These are phyloP conservation scores for Sebastes matsubarae DNA, from an alignment of 2,797 vertebrate species.

Conservation along the genomic window DNA sequence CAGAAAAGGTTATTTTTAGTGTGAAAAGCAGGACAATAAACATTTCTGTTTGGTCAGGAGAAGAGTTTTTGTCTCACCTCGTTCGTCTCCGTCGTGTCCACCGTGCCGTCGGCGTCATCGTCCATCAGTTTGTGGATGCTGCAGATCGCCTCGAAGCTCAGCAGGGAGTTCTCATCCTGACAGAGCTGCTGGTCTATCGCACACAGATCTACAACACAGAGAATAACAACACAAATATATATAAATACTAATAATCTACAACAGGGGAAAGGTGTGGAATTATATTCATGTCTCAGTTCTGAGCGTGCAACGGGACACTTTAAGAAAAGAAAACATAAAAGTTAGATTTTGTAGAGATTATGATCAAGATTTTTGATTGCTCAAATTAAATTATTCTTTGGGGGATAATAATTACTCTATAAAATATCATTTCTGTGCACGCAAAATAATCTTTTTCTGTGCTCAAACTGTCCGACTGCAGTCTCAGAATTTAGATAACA, in stretches of 20 bases:
- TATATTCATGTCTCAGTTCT: too few relatives aligned
- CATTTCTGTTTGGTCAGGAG: too few relatives aligned
- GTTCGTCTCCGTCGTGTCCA: constrained; percentile 91
- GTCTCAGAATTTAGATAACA: too few relatives aligned
- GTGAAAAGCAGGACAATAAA: too few relatives aligned
- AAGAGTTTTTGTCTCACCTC: constrained; percentile 78
- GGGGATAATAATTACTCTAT: background rate
- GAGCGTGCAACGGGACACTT: background rate
- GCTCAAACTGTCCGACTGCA: too few relatives aligned
- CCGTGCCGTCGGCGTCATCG: constrained; percentile 93
- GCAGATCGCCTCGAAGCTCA: constrained; percentile 92
- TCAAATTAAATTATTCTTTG: background rate
- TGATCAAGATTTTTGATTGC: background rate
- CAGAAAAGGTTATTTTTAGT: background rate
- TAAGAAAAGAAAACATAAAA: background rate
- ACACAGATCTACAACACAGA: constrained; percentile 82
- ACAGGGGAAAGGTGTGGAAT: too few relatives aligned
- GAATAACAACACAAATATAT: too few relatives aligned
- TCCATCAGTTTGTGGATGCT: constrained; percentile 96
- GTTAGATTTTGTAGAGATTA: too few relatives aligned
- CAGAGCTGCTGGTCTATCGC: constrained; percentile 86
- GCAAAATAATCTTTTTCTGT: background rate
- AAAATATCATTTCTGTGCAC: too few relatives aligned
- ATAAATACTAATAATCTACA: background rate
- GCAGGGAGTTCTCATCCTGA: constrained; percentile 85